Conservation (phyloP, 2,888 invertebrate species). For the Lycocerus yunnanus region DNA sequence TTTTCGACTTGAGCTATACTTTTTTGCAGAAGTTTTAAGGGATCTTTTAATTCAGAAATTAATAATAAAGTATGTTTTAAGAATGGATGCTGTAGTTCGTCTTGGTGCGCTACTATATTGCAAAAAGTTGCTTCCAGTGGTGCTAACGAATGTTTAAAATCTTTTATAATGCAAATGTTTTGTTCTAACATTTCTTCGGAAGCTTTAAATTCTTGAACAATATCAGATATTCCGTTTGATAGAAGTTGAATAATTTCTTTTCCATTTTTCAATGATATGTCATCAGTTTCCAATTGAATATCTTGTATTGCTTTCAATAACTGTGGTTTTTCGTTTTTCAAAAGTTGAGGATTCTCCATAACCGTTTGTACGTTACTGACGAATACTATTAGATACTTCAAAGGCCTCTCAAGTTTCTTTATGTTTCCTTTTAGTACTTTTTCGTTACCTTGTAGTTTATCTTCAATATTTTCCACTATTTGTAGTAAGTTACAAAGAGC, state of each 20-base stretch:
- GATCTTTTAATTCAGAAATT: neutral
- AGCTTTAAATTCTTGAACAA: neutral
- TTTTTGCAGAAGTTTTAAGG: neutral
- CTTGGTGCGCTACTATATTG: neutral
- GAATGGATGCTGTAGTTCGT: neutral
- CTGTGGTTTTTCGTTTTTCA: neutral
- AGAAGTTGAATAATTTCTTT: neutral
- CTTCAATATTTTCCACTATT: neutral
- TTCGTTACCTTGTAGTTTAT: neutral
- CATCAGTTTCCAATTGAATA: conserved; percentile 23
- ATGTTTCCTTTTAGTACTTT: neutral
- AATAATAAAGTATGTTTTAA: neutral
- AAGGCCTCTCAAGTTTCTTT: neutral
- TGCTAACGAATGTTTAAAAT: neutral
- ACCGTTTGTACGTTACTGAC: neutral
- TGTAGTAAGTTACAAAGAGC: neutral
- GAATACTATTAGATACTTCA: neutral
- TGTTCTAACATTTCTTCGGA: neutral
- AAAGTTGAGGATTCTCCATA: neutral
- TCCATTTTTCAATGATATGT: neutral
- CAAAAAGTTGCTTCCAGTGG: neutral
- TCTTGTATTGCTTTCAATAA: neutral
- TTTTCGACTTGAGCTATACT: neutral
- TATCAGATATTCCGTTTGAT: neutral
- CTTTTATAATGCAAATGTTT: neutral